Percentiles rank a stretch among this genome's conserved stretches.
Evolutionary conservation across 2,888 invertebrate species (phyloP).

Genomic region (Malthinus flaveolus): DNA sequence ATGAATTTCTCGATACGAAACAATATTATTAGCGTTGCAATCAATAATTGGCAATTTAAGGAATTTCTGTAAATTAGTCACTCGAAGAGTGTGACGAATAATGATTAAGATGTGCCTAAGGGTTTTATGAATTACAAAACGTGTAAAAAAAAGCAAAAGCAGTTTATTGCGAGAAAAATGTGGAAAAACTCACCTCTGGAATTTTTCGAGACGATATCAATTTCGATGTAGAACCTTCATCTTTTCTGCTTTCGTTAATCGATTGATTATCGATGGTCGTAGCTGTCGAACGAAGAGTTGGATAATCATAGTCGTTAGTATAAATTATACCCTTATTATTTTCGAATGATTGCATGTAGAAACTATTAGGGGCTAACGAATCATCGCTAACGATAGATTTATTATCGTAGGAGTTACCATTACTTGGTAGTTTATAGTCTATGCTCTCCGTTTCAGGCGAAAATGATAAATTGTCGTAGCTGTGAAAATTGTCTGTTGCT

Average conservation of each 20-base stretch:
- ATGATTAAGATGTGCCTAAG: no score
- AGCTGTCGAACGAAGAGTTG: conserved; percentile 43
- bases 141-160: no score
- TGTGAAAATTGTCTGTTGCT: conserved; percentile 35
- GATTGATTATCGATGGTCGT: conserved; percentile 42
- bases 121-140: no score
- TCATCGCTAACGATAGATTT: conserved; percentile 6
- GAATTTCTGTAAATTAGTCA: no score
- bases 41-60: no score
- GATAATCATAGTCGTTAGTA: conserved; percentile 42
- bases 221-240: conserved; percentile 49
- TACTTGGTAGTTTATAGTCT: conserved; percentile 15
- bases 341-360: conserved; percentile 7
- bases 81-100: no score
- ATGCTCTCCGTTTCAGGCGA: conserved; percentile 37
- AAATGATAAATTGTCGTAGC: conserved; percentile 42
- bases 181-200: conserved; percentile 43
- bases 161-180: no score
- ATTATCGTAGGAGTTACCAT: conserved; percentile 5
- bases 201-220: conserved; percentile 46
- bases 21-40: no score
- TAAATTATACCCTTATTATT: conserved; percentile 13
- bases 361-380: conserved; percentile 7
- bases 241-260: conserved; percentile 34
- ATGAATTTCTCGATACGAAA: no score